These are phyloP conservation scores for Euzetes globulus DNA, from an alignment of 2,888 invertebrate genomes.

Conservation along the genomic window DNA sequence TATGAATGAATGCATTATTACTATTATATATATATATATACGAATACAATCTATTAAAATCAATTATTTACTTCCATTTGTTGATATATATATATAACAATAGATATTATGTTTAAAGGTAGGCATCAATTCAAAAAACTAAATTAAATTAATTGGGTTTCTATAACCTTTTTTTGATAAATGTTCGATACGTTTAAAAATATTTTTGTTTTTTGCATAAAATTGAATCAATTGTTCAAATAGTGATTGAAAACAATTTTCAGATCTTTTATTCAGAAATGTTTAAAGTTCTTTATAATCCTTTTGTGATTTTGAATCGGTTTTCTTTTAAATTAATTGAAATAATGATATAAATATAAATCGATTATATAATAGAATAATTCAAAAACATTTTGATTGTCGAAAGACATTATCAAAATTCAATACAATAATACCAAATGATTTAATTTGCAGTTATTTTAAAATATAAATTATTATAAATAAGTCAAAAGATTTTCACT, in stretches of 20 bases:
- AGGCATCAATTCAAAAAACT: background rate
- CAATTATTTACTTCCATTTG: conserved; percentile 20
- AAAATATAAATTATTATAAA: too few relatives aligned
- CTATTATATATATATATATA: background rate
- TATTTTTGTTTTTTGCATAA: too few relatives aligned
- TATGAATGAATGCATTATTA: conserved; percentile 6
- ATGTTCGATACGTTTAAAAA: too few relatives aligned
- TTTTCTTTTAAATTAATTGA: background rate
- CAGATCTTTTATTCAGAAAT: conserved; percentile 23
- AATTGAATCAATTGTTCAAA: background rate
- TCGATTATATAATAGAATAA: background rate
- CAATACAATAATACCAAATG: background rate
- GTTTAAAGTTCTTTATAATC: background rate
- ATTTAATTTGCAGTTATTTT: too few relatives aligned
- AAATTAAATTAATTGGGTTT: background rate
- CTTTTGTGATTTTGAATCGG: background rate
- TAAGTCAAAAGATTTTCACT: too few relatives aligned
- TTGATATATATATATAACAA: background rate
- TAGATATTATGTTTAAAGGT: background rate
- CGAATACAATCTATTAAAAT: background rate
- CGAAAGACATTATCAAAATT: background rate
- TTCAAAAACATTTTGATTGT: background rate
- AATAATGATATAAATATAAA: too few relatives aligned
- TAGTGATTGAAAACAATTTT: background rate
- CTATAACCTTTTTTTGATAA: background rate